Base-by-base conservation (phyloP, 2,888 invertebrate species). In the Lepeophtheirus nordmannii region DNA sequence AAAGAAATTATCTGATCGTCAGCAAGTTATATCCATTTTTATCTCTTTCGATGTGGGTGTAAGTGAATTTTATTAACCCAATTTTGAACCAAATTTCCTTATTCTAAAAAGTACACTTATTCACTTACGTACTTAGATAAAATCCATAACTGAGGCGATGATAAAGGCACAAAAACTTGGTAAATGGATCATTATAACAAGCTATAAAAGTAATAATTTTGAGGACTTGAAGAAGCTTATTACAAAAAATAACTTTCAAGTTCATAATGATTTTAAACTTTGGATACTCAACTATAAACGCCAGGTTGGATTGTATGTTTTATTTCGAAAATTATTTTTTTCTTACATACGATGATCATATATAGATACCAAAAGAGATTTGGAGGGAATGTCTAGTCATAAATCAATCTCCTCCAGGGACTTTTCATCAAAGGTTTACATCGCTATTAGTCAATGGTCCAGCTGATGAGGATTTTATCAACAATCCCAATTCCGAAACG, bases 261-360 rank as follows among this genome's bases (percentile, higher is more conserved):
- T 46, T 46, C 14, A 46, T 17, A 46, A 46, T 1, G 53, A 46
- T 17, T 46, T 46, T 17, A 46, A n/a, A 17, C 53, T 46, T n/a
- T 46, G 53, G 53, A 46, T 46, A n/a, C 17, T 46, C 17, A 46
- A 46, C 17, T 46, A n/a, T 46, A 46, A 46, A 46, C 53, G 53
- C 1, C 53, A 46, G 53, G 53, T 46, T n/a, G 17, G 53, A 46
- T 14, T 46, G 30, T 5, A 30, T 30, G 30, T 30, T 5, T 7
- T 30, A 30, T 30, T 30, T 30, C n/a, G n/a, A n/a, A n/a, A n/a
- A n/a, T n/a, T n/a, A n/a, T n/a, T n/a, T n/a, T n/a, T n/a, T n/a
- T n/a, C n/a, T n/a, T n/a, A n/a, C n/a, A n/a, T n/a, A n/a, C n/a
- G n/a, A n/a, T n/a, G n/a, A n/a, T n/a, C n/a, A n/a, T n/a, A n/a